Evolutionary conservation across 2,888 invertebrate species (phyloP).

Genomic region (Watsonalla cultraria): DNA sequence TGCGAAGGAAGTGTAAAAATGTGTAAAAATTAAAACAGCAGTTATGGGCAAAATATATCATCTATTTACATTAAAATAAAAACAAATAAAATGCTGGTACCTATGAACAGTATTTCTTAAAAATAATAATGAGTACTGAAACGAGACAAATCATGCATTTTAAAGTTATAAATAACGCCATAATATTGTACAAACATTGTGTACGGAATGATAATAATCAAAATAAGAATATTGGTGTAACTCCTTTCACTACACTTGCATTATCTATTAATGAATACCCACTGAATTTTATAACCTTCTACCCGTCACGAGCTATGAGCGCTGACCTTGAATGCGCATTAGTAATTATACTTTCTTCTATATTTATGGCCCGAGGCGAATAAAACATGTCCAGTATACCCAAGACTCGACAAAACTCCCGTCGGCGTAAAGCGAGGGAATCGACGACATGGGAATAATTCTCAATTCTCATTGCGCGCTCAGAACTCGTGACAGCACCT

Average conservation of each 20-base stretch:
- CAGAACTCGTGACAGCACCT: too few relatives aligned
- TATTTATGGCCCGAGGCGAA: too few relatives aligned
- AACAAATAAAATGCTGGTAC: conserved; percentile 68
- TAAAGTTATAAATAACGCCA: conserved; percentile 30
- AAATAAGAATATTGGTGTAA: conserved; percentile 11
- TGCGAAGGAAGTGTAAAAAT: too few relatives aligned
- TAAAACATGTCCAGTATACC: too few relatives aligned
- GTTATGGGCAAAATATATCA: conserved; percentile 77
- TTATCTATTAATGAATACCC: not conserved
- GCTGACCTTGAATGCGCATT: too few relatives aligned
- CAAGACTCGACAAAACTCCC: too few relatives aligned
- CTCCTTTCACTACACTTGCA: not conserved
- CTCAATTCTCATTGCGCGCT: too few relatives aligned
- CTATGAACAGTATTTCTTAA: conserved; percentile 71
- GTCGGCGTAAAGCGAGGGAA: too few relatives aligned
- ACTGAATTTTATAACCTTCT: not conserved
- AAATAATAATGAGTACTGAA: conserved; percentile 64
- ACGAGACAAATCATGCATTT: conserved; percentile 50
- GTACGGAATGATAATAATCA: conserved; percentile 48
- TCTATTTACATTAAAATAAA: conserved; percentile 69
- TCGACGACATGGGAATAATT: too few relatives aligned
- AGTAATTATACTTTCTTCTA: too few relatives aligned
- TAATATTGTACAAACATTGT: conserved; percentile 41
- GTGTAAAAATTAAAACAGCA: conserved; percentile 34
- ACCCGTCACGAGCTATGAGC: too few relatives aligned